phyloP scores from a whole-genome alignment of 2,797 vertebrate genomes.

The Emydoidea blandingii region DNA sequence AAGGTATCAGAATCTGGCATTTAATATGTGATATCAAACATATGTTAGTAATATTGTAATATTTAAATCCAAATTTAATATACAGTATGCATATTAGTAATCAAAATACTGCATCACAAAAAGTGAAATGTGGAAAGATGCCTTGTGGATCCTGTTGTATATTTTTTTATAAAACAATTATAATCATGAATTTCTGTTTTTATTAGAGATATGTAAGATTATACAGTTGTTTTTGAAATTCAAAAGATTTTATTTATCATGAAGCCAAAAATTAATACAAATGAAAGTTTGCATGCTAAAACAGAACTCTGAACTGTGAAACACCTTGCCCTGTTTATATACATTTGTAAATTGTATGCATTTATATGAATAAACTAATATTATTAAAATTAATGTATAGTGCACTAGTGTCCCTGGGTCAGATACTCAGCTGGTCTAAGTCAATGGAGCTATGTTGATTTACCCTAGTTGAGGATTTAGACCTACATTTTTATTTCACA shows the following conservation, averaged over 20 bases:
- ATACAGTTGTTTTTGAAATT: too few species aligned
- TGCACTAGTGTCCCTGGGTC: neutral
- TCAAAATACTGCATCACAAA: slow-evolving; percentile 34
- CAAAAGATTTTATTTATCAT: too few species aligned
- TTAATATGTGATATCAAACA: neutral
- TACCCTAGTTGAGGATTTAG: neutral
- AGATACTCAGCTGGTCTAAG: neutral
- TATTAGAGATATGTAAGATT: too few species aligned
- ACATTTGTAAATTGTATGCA: too few species aligned
- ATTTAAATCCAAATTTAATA: slow-evolving; percentile 28
- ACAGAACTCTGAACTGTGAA: neutral
- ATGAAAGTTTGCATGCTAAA: too few species aligned
- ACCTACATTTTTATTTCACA: neutral
- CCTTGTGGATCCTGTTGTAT: neutral
- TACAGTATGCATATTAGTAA: neutral
- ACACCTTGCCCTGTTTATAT: too few species aligned
- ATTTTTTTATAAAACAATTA: too few species aligned
- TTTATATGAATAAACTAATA: too few species aligned
- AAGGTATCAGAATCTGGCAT: slow-evolving; percentile 46
- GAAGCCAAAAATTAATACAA: too few species aligned
- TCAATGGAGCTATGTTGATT: neutral
- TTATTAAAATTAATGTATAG: too few species aligned
- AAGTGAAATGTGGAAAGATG: neutral
- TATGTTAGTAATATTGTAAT: slow-evolving; percentile 1
- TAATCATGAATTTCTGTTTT: too few species aligned